Evolutionary conservation across 2,888 invertebrate species (phyloP), one percentile per base, ranked within the genome.

Genomic region (Phania funesta): DNA sequence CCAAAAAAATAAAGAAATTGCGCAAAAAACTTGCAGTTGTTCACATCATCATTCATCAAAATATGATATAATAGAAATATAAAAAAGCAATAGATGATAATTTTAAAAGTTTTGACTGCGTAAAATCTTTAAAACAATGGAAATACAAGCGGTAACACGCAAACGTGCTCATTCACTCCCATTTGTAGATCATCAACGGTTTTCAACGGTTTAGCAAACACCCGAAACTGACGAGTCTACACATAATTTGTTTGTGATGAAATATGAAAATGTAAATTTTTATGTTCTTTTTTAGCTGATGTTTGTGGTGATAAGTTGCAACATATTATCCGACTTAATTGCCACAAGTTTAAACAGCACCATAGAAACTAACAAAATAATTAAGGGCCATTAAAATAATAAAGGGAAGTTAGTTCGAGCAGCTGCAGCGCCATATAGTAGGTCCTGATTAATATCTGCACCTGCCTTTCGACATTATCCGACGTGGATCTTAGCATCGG

Each of bases 251-350:
- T 26, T 67, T 50, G 58, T 78, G 65, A 79, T 20, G 48, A 79
- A 73, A 64, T 50, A 22, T 50, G 11, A 50, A 26, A 32, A 32
- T 46, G 56, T 35, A 58, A 20, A 62, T 56, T 50, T 71, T 22
- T 48, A 3, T 26, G n/a, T 22, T 60, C 18, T 48, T 4, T 32
- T 68, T 11, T 29, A 48, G 29, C 16, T 60, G 18, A 26, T 74
- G 24, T 32, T 54, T 54, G 26, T 38, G 56, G 64, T 58, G 44
- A 65, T 65, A 73, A 65, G 65, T 64, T 29, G 48, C 65, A 56
- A 73, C 73, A 79, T 60, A 65, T 79, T 79, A 68, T 79, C 73
- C 58, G 65, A 79, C 73, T 65, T 73, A 79, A 65, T 71, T 79
- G 65, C 65, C 58, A 54, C 78, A 73, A 41, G 65, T 50, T 64